Conservation (phyloP, 2,888 invertebrate species). For the Sisyra nigra region DNA sequence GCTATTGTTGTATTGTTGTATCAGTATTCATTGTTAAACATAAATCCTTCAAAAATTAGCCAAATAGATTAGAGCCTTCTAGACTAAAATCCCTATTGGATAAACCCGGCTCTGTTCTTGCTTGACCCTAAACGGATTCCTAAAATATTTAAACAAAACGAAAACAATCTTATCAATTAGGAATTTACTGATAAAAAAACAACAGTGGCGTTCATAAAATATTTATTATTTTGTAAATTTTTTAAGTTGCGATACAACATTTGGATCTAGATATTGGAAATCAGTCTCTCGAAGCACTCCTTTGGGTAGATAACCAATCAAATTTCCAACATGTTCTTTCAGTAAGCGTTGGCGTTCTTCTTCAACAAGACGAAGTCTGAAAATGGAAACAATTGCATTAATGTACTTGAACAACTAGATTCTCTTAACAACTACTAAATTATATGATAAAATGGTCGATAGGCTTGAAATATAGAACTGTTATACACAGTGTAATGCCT, state of each 20-base stretch:
- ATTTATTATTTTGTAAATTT: neutral
- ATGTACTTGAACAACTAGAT: constrained; percentile 1
- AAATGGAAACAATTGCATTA: constrained; percentile 10
- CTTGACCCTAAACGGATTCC: no score
- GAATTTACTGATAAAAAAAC: neutral
- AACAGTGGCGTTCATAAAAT: neutral
- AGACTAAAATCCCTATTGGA: no score
- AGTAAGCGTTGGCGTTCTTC: constrained; percentile 37
- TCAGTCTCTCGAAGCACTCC: constrained; percentile 32
- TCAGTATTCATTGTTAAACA: no score
- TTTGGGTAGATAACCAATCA: constrained; percentile 39
- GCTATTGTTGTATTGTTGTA: no score
- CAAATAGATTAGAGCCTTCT: no score
- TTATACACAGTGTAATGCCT: no score
- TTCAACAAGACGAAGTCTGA: constrained; percentile 33
- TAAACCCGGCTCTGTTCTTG: no score
- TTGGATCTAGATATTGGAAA: constrained; percentile 23
- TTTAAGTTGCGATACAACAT: neutral
- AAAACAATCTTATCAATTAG: no score
- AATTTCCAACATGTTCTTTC: constrained; percentile 34
- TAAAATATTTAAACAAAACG: no score
- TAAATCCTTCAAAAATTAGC: no score
- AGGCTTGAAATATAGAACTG: no score
- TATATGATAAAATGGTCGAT: no score
- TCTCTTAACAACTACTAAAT: neutral